These are phyloP conservation scores for Limanda limanda DNA, from an alignment of 2,113 vertebrate species.

Conservation along the genomic window DNA sequence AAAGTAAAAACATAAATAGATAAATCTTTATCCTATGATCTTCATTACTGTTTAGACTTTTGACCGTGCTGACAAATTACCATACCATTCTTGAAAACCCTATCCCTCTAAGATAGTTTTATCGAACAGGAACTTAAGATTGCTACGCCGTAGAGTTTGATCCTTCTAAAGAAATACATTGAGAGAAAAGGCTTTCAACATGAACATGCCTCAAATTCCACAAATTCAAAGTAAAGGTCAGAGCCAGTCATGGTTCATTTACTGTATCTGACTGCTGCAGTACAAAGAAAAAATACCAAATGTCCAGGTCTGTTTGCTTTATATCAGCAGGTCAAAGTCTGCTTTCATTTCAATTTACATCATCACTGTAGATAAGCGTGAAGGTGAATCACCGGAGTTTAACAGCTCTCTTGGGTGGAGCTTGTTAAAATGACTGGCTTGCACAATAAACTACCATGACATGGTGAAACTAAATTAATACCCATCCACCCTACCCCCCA, in stretches of 20 bases:
- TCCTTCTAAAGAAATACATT: no score
- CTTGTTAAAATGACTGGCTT: neutral
- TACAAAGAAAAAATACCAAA: neutral
- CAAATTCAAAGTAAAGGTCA: neutral
- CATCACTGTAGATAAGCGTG: conserved; percentile 5
- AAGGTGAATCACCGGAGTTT: neutral
- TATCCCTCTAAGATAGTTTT: no score
- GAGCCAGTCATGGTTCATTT: neutral
- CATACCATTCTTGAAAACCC: no score
- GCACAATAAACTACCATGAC: neutral
- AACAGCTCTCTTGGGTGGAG: neutral
- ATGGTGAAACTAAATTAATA: no score
- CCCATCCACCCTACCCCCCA: no score
- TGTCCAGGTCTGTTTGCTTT: conserved; percentile 10
- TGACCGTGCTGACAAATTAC: no score
- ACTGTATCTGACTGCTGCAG: neutral
- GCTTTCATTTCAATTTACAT: neutral
- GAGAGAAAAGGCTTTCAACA: no score
- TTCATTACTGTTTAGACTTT: no score
- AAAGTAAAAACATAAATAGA: no score
- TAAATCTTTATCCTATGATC: no score
- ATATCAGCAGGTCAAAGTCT: conserved; percentile 41
- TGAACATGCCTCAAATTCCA: neutral
- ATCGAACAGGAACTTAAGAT: no score
- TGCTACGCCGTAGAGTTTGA: no score